Evolutionary conservation across 2,797 vertebrate genomes (phyloP), one percentile per base, ranked within the genome.

Genomic region (Sarcoramphus papa): DNA sequence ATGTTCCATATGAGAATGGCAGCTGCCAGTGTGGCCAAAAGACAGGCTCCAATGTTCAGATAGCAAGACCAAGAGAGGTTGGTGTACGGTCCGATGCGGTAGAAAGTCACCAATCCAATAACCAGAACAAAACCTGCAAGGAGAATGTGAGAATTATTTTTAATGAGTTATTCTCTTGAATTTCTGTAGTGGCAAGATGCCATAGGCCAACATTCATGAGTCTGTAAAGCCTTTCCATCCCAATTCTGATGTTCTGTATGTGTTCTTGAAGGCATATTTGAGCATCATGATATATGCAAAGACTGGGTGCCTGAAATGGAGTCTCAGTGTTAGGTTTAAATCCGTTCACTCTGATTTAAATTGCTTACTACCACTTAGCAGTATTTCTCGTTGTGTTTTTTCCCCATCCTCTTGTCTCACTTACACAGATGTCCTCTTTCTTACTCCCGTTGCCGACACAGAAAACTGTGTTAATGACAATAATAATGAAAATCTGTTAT

Each of bases 1-100:
- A 99, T 99, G 97, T 99, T 99, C 99, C 99, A 99, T 95, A 99
- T 99, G 41, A 99, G 99, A 97, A 99, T 98, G 97, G 99, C 99
- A 1, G 99, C 99, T 4, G 99, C 99, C 96, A 99, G 83, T 0
- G 99, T 99, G 93, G 99, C 99, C 96, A 99, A 93, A 41, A 99
- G 98, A 96, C 99, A 99, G 68, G 99, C 99, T 7, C 98, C 98
- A 10, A 99, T 99, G 97, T 99, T 98, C 97, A 99, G 91, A 84
- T 99, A 99, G 98, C 99, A 99, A 43, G 99, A 99, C 99, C 99
- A 99, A 13, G 99, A 99, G 88, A 99, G 98, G 92, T 97, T 99
- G 82, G 99, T 99, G 97, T 99, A 98, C 0, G 99, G 99, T 12
- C 99, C 99, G 0, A 99, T 99, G 59, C 98, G 98, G 96, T 99